Percentiles rank a stretch among this genome's conserved stretches.
phyloP scores from a whole-genome alignment of 2,797 vertebrate species.

The Anabacerthia variegaticeps region DNA sequence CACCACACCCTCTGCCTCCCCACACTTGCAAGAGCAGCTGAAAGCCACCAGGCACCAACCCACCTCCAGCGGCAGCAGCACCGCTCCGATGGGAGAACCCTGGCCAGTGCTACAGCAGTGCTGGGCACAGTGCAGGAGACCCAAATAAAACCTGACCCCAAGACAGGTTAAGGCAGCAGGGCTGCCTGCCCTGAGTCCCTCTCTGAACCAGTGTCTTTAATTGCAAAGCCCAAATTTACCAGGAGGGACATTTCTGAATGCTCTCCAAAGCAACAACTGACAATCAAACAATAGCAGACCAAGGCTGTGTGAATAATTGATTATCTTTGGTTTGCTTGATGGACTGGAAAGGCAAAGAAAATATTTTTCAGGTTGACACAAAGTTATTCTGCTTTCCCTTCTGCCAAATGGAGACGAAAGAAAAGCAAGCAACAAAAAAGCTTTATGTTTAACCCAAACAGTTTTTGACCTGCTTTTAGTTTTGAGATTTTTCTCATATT shows the following conservation, averaged over 20 bases:
- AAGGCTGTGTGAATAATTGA: constrained; percentile 59
- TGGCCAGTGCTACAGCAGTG: fast-evolving
- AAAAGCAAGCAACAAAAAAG: background rate
- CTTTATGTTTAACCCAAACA: background rate
- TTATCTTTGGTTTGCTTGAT: constrained; percentile 43
- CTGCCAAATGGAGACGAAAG: background rate
- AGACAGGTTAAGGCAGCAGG: background rate
- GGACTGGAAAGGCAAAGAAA: constrained; percentile 53
- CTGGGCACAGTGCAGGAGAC: background rate
- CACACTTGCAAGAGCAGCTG: background rate
- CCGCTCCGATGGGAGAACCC: fast-evolving
- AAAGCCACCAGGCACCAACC: background rate
- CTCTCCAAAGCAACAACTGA: background rate
- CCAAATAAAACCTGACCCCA: background rate
- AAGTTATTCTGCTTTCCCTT: constrained; percentile 40
- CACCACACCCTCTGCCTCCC: background rate
- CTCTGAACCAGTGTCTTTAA: background rate
- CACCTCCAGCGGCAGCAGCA: fast-evolving
- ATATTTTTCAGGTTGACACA: constrained; percentile 50
- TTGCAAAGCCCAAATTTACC: background rate
- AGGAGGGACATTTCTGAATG: background rate
- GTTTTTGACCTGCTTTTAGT: background rate
- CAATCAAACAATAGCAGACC: constrained; percentile 27
- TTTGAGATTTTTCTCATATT: background rate
- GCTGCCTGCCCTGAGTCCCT: background rate